Conservation (phyloP, 2,113 vertebrate genomes). For the Columba livia region DNA sequence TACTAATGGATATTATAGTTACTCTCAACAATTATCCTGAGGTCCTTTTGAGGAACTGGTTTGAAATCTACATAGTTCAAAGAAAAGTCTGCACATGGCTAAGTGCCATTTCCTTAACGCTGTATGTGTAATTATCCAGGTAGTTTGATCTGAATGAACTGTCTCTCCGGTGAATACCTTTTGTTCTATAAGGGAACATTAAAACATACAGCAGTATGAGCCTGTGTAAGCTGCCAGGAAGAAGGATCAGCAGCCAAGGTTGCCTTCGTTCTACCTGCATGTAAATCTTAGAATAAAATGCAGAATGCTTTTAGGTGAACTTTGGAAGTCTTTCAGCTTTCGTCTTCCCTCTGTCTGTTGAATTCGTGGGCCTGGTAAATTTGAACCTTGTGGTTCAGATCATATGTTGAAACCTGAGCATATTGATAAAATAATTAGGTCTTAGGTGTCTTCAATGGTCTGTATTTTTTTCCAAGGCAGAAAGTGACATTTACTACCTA, state of each 20-base stretch:
- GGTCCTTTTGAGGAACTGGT: not conserved
- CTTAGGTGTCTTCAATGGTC: not conserved
- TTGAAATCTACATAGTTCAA: not conserved
- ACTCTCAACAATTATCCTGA: not conserved
- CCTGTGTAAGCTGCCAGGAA: not conserved
- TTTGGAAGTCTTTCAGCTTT: not conserved
- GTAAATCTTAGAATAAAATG: not conserved
- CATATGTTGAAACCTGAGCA: not conserved
- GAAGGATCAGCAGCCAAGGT: not conserved
- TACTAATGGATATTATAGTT: not conserved
- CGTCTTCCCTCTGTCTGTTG: not conserved
- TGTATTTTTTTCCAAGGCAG: not conserved
- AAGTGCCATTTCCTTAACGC: not conserved
- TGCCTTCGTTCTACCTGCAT: not conserved
- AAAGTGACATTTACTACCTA: not conserved
- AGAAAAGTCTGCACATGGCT: not conserved
- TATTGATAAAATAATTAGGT: not conserved
- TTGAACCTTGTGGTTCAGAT: not conserved
- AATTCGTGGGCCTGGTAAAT: not conserved
- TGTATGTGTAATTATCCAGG: not conserved
- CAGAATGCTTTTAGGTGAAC: not conserved
- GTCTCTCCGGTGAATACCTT: not conserved
- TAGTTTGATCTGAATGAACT: not conserved
- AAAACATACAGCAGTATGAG: not conserved
- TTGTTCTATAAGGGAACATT: not conserved